Evolutionary conservation across 2,888 invertebrate species (phyloP), one percentile per base, ranked within the genome.

Genomic region (Melinaea menophilus): DNA sequence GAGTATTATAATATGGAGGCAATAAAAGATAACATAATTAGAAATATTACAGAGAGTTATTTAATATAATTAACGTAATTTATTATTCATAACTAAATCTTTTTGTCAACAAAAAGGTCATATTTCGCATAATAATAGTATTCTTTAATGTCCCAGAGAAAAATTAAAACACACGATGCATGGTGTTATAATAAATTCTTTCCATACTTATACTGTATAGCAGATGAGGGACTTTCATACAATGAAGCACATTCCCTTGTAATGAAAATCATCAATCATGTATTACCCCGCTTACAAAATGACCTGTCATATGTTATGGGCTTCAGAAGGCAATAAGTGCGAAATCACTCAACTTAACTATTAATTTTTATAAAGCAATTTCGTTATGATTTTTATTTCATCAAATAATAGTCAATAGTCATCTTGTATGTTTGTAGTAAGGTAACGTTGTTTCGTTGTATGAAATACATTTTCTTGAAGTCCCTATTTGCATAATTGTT

Each of bases 401-500:
- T 9, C 11, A 41, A 9, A 9, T 9, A 41, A 41, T 9, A 11
- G 41, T 9, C 3, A 41, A 41, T 41, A 41, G 41, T 41, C 41
- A 41, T 9, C 41, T 41, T 37, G 7, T 5, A 5, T 4, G 7
- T 37, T 37, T 37, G 37, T 37, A 37, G 7, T 4, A 37, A 51
- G 7, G 31, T 51, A 51, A 31, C 7, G 51, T 22, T 51, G 22
- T n/a, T 31, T 51, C 51, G 2, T 51, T 51, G 51, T n/a, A 5
- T 31, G 31, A 7, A 51, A 31, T 31, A 31, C 7, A 31, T 51
- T 51, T 51, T 41, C 2, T 41, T 9, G 41, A 31, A 31, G 12
- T 48, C 7, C 31, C 31, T 58, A 58, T 62, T 58, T 55, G 46
- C 62, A 62, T 62, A 58, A 62, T 58, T 58, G 55, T 31, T 55